Percentiles rank a stretch among this genome's conserved stretches.
phyloP scores from a whole-genome alignment of 1,140 invertebrate genomes.

The Sipha flava region DNA sequence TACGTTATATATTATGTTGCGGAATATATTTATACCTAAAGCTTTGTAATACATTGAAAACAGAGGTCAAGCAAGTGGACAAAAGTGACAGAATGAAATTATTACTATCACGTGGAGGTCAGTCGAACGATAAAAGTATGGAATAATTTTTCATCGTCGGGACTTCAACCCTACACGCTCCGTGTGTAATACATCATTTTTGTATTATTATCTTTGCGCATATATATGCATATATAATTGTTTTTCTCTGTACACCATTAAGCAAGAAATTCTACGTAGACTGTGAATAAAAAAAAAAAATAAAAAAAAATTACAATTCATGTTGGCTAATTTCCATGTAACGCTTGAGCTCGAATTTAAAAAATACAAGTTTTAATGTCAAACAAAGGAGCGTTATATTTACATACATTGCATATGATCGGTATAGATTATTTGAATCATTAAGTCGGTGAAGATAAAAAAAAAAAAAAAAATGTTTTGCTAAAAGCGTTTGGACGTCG shows the following conservation, averaged over 20 bases:
- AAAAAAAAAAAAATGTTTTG: too few species aligned
- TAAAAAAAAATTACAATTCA: background rate
- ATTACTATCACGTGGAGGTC: background rate
- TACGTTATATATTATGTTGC: too few species aligned
- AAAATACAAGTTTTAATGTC: background rate
- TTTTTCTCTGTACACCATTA: background rate
- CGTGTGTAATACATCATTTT: background rate
- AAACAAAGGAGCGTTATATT: background rate
- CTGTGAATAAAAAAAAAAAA: too few species aligned
- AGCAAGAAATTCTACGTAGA: too few species aligned
- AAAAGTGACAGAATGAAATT: background rate
- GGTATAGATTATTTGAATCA: background rate
- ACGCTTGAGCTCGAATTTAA: background rate
- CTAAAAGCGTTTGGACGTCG: too few species aligned
- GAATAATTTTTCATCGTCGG: background rate
- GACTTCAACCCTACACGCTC: background rate
- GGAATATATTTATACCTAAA: too few species aligned
- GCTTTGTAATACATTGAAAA: too few species aligned
- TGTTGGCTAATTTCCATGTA: background rate
- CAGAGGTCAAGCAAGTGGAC: background rate
- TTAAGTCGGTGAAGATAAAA: background rate
- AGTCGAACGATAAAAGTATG: background rate
- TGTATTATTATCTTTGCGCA: too few species aligned
- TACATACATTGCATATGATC: background rate
- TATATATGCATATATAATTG: background rate